Percentiles rank a stretch among this genome's conserved stretches.
These are phyloP conservation scores for Stomorhina lunata DNA, from an alignment of 2,888 invertebrate species.

Conservation along the genomic window DNA sequence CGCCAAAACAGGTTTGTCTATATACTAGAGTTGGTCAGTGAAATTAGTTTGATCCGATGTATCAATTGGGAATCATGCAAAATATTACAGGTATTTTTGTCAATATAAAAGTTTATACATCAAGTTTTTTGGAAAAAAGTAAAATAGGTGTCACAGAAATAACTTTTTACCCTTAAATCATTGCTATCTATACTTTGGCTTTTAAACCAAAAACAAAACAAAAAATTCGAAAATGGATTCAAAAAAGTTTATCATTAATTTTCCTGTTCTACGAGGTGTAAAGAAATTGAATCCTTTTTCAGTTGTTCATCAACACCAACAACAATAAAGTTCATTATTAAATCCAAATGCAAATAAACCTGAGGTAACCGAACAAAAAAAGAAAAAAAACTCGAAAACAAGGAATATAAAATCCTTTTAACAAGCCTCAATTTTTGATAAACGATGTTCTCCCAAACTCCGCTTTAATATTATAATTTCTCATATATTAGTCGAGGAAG, in stretches of 20 bases:
- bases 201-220: background rate
- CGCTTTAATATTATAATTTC: conserved; percentile 35
- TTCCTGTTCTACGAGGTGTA: conserved; percentile 62
- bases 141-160: too few species aligned
- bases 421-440: conserved; percentile 64
- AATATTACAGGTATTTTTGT: too few species aligned
- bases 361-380: conserved; percentile 22
- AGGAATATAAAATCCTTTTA: conserved; percentile 58
- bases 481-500: conserved; percentile 3
- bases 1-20: too few species aligned
- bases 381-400: conserved; percentile 8
- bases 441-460: conserved; percentile 46
- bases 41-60: too few species aligned
- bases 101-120: too few species aligned
- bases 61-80: too few species aligned
- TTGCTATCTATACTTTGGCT: conserved; percentile 32
- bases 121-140: too few species aligned
- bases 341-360: conserved; percentile 63
- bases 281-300: conserved; percentile 30
- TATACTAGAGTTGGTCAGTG: too few species aligned
- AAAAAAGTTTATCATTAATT: conserved; percentile 57
- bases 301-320: conserved; percentile 40
- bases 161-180: too few species aligned
- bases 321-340: conserved; percentile 66
- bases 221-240: background rate